Conservation (phyloP, 2,888 invertebrate genomes). For the Pycnomerus fuliginosus region DNA sequence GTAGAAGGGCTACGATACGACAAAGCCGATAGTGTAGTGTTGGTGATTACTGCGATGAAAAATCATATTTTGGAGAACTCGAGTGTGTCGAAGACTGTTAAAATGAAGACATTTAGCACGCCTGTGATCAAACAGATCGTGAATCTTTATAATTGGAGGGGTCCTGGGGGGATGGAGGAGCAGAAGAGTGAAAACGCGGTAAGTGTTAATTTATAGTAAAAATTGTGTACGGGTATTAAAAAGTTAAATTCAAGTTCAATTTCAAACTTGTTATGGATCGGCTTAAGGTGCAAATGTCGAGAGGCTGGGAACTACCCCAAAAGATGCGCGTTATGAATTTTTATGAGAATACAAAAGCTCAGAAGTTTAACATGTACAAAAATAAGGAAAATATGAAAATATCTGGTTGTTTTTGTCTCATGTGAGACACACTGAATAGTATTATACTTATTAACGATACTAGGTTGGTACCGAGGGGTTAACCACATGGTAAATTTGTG, state of each 20-base stretch:
- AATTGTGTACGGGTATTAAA: conserved; percentile 5
- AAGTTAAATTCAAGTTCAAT: neutral
- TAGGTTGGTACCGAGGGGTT: too few relatives aligned
- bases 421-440: too few relatives aligned
- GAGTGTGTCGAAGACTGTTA: conserved; percentile 69
- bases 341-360: too few relatives aligned
- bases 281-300: too few relatives aligned
- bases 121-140: conserved; percentile 66
- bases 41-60: conserved; percentile 67
- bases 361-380: too few relatives aligned
- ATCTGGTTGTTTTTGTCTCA: too few relatives aligned
- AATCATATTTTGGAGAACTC: conserved; percentile 67
- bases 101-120: conserved; percentile 70
- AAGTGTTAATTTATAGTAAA: neutral
- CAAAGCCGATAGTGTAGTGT: conserved; percentile 63
- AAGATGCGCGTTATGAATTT: too few relatives aligned
- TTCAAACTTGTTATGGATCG: conserved; percentile 1
- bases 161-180: conserved; percentile 59
- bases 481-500: too few relatives aligned
- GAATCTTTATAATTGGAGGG: conserved; percentile 74
- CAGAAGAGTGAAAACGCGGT: neutral
- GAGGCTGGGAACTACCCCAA: too few relatives aligned
- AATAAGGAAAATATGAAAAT: too few relatives aligned
- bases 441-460: too few relatives aligned
- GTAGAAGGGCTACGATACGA: conserved; percentile 68